phyloP scores from a whole-genome alignment of 2,797 vertebrate species.

The Acanthiza pusilla region DNA sequence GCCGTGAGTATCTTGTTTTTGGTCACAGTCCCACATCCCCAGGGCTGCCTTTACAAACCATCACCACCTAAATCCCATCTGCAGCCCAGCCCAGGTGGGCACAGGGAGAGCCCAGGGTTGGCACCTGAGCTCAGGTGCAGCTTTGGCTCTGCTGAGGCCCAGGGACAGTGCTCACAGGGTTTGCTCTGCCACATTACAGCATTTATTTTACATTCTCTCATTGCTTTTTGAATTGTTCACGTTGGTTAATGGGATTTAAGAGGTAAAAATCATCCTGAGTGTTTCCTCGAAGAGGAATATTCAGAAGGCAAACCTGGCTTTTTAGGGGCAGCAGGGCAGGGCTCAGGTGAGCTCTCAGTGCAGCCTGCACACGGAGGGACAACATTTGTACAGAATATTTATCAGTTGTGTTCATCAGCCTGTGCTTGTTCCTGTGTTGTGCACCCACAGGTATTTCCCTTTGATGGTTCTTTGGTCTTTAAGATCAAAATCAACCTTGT shows the following conservation, averaged over 20 bases:
- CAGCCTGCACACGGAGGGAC: background rate
- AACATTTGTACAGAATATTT: background rate
- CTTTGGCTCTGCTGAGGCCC: background rate
- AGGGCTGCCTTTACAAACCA: background rate
- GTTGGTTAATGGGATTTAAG: background rate
- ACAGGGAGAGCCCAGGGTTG: accelerated
- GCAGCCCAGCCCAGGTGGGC: background rate
- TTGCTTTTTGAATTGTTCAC: background rate
- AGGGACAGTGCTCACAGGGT: accelerated
- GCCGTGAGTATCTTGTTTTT: background rate
- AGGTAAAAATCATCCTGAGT: background rate
- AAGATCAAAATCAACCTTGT: slow-evolving; percentile 37
- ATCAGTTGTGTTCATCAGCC: background rate
- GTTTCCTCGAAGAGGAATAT: background rate
- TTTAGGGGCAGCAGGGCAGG: background rate
- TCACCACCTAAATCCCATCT: accelerated
- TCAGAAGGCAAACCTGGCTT: background rate
- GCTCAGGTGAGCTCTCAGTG: accelerated
- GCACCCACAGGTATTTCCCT: background rate
- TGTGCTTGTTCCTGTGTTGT: background rate
- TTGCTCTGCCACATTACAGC: background rate
- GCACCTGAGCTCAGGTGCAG: accelerated
- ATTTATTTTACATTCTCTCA: background rate
- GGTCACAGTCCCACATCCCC: background rate
- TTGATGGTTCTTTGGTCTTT: slow-evolving; percentile 21